phyloP scores from a whole-genome alignment of 2,888 invertebrate genomes.

The Heliconius sara region DNA sequence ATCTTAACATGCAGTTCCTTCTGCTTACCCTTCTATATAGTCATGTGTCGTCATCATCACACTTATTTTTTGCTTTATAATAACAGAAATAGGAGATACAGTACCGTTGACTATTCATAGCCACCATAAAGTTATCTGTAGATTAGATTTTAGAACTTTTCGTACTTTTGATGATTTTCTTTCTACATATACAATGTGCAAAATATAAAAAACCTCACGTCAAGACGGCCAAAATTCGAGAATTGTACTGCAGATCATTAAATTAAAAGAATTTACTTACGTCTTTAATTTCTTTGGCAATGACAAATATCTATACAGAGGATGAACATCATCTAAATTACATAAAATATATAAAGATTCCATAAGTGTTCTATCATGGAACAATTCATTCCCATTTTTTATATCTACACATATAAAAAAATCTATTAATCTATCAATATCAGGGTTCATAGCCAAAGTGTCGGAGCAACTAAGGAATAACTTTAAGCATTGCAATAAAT shows the following conservation, averaged over 20 bases:
- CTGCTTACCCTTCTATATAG: no score
- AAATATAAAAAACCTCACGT: not conserved
- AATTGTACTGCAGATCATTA: not conserved
- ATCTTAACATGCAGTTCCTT: not conserved
- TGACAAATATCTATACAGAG: conserved; percentile 79
- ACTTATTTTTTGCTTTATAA: no score
- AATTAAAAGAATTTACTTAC: conserved; percentile 57
- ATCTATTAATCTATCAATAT: conserved; percentile 31
- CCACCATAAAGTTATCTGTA: not conserved
- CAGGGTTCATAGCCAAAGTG: conserved; percentile 49
- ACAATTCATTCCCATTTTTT: conserved; percentile 48
- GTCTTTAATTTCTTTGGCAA: conserved; percentile 73
- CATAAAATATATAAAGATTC: conserved; percentile 88
- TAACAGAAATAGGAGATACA: not conserved
- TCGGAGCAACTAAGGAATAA: conserved; percentile 85
- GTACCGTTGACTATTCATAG: not conserved
- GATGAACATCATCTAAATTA: conserved; percentile 85
- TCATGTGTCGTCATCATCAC: no score
- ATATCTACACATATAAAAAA: conserved; percentile 44
- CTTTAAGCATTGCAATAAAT: conserved; percentile 89
- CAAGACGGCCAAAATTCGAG: not conserved
- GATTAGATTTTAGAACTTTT: not conserved
- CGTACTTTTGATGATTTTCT: not conserved
- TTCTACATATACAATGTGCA: not conserved
- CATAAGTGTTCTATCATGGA: conserved; percentile 79